Evolutionary conservation across 2,888 invertebrate species (phyloP), one percentile per base, ranked within the genome.

Genomic region (Hartigia nigra): DNA sequence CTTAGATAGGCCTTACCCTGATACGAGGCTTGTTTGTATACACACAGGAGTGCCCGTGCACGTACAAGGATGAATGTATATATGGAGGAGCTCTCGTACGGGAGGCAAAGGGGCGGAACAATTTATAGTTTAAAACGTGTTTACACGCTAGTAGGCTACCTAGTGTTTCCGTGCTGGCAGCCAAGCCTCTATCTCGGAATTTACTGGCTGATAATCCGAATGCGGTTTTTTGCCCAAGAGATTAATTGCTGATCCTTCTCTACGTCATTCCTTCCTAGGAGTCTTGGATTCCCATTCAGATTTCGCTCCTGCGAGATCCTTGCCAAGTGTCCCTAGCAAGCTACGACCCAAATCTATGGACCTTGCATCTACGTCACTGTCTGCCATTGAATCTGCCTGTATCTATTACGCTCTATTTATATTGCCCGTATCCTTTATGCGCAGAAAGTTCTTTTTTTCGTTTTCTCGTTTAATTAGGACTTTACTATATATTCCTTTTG

Each of bases 191-290:
- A 79, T 79, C 78, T 76, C 32, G 78, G 76, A 76, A 79, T 79
- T 79, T 76, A 79, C 78, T 76, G 78, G 78, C 78, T 79, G 78
- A 79, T 79, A 79, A 79, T 79, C 76, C 76, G 76, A 74, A 55
- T 79, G 78, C 76, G 76, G 78, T 79, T 79, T 79, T 79, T 79
- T 79, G 76, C 78, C 76, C 23, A 74, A 31, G 78, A 79, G 78
- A 79, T 79, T 79, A 79, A 79, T 79, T 76, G 78, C 78, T 76
- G 78, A 76, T 78, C 78, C 78, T 75, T 72, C 75, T 76, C 78
- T 37, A 55, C 74, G n/a, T 36, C 77, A 32, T 14, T 74, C 31
- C n/a, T 70, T 23, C 74, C 74, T 23, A 55, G 14, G 55, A 55
- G 55, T n/a, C 69, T 55, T 55, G 34, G 31, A 55, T 77, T 34